Conservation (phyloP, 2,113 vertebrate species). For the Larimichthys polyactis region DNA sequence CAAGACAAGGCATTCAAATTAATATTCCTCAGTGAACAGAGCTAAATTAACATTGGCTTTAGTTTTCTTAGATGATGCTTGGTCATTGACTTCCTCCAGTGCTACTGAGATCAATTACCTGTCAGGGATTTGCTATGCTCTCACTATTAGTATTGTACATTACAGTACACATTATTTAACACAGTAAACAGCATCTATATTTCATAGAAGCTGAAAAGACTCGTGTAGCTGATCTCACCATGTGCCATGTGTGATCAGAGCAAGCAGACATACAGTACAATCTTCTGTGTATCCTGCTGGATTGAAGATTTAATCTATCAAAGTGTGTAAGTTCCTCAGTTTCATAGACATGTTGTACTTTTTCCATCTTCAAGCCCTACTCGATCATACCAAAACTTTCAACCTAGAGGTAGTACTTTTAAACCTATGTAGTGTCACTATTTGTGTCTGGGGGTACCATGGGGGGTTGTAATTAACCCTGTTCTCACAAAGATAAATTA, state of each 20-base stretch:
- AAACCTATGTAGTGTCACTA: not conserved
- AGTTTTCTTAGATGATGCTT: not conserved
- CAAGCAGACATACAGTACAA: not conserved
- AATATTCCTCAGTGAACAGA: slow-evolving; percentile 6
- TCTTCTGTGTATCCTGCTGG: not conserved
- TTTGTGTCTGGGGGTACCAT: not conserved
- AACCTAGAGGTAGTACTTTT: not conserved
- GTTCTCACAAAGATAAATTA: not conserved
- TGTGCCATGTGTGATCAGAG: not conserved
- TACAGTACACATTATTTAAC: not conserved
- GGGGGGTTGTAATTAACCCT: not conserved
- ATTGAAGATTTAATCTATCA: not conserved
- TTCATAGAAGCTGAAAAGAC: not conserved
- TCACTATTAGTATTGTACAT: not conserved
- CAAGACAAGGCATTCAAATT: slow-evolving; percentile 9
- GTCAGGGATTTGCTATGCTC: not conserved
- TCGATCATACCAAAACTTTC: not conserved
- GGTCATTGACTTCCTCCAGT: not conserved
- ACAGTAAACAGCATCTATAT: not conserved
- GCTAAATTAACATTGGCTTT: not conserved
- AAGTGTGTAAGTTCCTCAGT: not conserved
- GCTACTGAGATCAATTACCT: not conserved
- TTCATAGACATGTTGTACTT: not conserved
- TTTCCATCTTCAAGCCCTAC: not conserved
- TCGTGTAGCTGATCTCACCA: not conserved